Base-by-base conservation (phyloP, 2,113 vertebrate species). In the Empidonax traillii region DNA sequence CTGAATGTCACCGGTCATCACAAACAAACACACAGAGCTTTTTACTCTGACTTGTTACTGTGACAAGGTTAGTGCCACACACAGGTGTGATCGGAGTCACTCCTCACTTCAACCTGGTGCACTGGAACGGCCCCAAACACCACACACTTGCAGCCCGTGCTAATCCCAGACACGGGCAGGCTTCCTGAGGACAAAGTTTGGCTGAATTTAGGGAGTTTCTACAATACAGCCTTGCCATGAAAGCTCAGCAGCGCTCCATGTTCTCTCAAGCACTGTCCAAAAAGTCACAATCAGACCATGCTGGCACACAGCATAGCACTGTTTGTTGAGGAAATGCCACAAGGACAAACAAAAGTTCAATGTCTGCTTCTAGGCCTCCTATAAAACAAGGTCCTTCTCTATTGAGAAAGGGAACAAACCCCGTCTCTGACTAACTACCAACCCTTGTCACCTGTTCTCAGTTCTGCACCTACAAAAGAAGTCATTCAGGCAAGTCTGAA, bases 101-200 rank as follows among this genome's bases (percentile, higher is more conserved):
- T 66, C 58, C 56, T 68, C 14, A 8, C 21, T 52, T 33, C 4
- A 27, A 27, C 19, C 3, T 8, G 3, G 4, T 71, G 44, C 39
- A 11, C 22, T 39, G 46, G 62, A 76, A 41, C 1, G 47, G 24
- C 63, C 7, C 13, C 2, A 43, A 53, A 52, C 58, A 65, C 24
- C 25, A 21, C 1, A 2, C 22, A 5, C 10, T 8, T 31, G 14
- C 27, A 56, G 39, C 0, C 0, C 3, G 8, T 53, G 31, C 41
- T 35, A 37, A 53, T 4, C 8, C 8, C 56, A 20, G 4, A 30
- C 25, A 11, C 0, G 1, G 7, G 10, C 65, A 68, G 12, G 47
- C 53, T 47, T 55, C n/a, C 43, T 47, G 12, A 69, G 28, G 33
- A 72, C 21, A 31, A 24, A 20, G 3, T 9, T 68, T 46, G 52